Conservation (phyloP, 1,140 invertebrate species). For the Drosophila chauvacae region DNA sequence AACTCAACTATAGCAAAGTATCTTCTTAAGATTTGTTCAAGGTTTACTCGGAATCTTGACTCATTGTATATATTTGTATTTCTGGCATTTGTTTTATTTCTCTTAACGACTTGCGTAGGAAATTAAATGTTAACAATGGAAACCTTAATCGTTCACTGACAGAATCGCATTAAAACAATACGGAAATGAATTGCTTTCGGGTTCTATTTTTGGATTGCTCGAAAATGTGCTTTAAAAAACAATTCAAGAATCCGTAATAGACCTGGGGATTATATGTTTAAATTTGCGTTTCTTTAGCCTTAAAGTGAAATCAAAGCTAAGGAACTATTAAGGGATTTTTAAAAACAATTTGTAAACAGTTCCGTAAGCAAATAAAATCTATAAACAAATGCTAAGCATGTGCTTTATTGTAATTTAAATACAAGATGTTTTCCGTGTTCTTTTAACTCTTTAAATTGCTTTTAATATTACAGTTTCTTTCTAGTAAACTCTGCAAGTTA, state of each 20-base stretch:
- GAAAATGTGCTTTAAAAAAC: slow-evolving; percentile 15
- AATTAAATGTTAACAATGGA: slow-evolving; percentile 24
- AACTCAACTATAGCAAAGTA: not conserved
- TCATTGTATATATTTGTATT: not conserved
- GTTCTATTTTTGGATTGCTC: not conserved
- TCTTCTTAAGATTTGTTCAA: not conserved
- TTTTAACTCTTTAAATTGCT: not conserved
- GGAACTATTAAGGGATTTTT: not conserved
- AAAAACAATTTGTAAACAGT: slow-evolving; percentile 5
- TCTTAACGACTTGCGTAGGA: slow-evolving; percentile 1
- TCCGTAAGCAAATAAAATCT: not conserved
- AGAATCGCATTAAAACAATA: slow-evolving; percentile 23
- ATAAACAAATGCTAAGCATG: not conserved
- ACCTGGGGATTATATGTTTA: slow-evolving; percentile 8
- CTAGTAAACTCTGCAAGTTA: not conserved
- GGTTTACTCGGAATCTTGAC: not conserved
- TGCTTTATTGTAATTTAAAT: not conserved
- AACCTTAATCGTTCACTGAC: slow-evolving; percentile 11
- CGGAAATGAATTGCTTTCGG: slow-evolving; percentile 6
- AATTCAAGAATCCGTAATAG: not conserved
- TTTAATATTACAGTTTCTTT: not conserved
- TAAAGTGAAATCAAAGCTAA: not conserved
- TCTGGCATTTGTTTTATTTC: slow-evolving; percentile 6
- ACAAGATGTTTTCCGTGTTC: not conserved
- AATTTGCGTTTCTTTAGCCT: not conserved